phyloP scores from a whole-genome alignment of 2,797 vertebrate genomes.

The Enoplosus armatus region DNA sequence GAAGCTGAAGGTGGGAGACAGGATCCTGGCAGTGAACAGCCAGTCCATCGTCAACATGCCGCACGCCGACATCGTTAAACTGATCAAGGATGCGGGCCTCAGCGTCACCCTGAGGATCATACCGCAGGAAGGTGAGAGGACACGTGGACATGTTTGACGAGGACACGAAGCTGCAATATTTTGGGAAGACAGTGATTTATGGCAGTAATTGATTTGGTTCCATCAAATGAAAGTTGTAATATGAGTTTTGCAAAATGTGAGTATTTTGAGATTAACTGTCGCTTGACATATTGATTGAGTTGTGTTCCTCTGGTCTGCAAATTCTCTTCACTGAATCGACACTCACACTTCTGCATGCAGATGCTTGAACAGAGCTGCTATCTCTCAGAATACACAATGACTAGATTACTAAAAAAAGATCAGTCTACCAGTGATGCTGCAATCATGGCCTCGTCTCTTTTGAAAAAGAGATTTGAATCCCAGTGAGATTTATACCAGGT shows the following conservation, averaged over 20 bases:
- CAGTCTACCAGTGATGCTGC: background rate
- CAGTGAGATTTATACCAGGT: background rate
- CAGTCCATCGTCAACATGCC: conserved; percentile 99
- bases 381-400: conserved; percentile 6
- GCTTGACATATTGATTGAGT: conserved; percentile 20
- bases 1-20: conserved; percentile 97
- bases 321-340: background rate
- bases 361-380: conserved; percentile 7
- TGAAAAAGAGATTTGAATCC: conserved; percentile 13
- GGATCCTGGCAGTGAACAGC: conserved; percentile 97
- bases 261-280: conserved; percentile 19
- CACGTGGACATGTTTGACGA: background rate
- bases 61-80: conserved; percentile 98
- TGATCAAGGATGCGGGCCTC: conserved; percentile 99
- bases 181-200: conserved; percentile 27
- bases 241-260: conserved; percentile 23
- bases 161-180: background rate
- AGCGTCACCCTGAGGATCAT: conserved; percentile 97
- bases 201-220: conserved; percentile 7
- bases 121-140: conserved; percentile 95
- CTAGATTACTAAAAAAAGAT: background rate
- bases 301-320: background rate
- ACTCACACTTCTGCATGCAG: conserved; percentile 16
- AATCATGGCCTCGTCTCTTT: background rate
- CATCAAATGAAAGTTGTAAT: conserved; percentile 32